Evolutionary conservation across 1,140 invertebrate genomes (phyloP).

Genomic region (Helicorthomorpha holstii): DNA sequence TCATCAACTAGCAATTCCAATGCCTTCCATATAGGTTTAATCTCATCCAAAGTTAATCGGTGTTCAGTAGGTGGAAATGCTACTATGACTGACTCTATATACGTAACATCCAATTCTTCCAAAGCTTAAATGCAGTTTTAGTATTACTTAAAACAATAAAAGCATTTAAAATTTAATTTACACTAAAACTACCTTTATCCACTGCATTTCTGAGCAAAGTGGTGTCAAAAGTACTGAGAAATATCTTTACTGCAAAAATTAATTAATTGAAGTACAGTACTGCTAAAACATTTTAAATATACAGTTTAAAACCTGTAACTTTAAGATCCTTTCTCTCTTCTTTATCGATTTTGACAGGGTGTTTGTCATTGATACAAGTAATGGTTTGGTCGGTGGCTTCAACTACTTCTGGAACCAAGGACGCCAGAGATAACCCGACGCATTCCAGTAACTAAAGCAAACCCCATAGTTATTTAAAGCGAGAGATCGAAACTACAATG

Average conservation of each 20-base stretch:
- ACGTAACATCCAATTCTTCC: constrained; percentile 38
- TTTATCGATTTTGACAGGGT: constrained; percentile 16
- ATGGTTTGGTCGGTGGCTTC: constrained; percentile 13
- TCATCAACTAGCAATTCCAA: constrained; percentile 48
- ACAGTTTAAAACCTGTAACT: constrained; percentile 22
- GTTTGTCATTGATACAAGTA: constrained; percentile 32
- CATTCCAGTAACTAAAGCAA: constrained; percentile 47
- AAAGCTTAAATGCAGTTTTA: constrained; percentile 51
- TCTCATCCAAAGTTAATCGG: constrained; percentile 31
- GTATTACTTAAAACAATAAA: constrained; percentile 7
- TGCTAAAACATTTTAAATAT: neutral
- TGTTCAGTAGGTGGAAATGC: constrained; percentile 40
- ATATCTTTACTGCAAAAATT: constrained; percentile 32
- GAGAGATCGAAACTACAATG: too few species aligned
- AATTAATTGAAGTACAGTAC: constrained; percentile 8
- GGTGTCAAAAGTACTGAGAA: constrained; percentile 28
- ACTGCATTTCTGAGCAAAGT: constrained; percentile 29
- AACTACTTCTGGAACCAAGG: neutral
- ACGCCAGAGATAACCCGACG: constrained; percentile 42
- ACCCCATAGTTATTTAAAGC: too few species aligned
- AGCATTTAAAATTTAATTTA: constrained; percentile 6
- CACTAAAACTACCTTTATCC: constrained; percentile 25
- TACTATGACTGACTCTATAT: constrained; percentile 56
- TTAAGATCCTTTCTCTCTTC: constrained; percentile 34
- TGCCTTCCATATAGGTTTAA: constrained; percentile 51